These are phyloP conservation scores for Heliconius congener DNA, from an alignment of 1,140 invertebrate species.

Conservation along the genomic window DNA sequence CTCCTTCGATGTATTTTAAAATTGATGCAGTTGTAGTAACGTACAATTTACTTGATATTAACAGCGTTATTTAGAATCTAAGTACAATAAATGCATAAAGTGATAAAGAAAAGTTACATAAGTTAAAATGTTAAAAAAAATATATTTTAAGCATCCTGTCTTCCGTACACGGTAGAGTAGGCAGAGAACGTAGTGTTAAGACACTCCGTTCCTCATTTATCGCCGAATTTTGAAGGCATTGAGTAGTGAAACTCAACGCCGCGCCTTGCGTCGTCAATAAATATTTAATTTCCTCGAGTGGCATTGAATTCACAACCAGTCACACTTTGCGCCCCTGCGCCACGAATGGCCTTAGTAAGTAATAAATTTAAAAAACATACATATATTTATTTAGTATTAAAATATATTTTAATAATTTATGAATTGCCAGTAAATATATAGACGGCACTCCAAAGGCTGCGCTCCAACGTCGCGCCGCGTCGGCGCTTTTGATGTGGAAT, in stretches of 20 bases:
- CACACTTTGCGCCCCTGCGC: no score
- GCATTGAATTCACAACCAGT: no score
- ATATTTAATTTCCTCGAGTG: no score
- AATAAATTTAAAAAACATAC: background rate
- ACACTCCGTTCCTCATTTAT: no score
- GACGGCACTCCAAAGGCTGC: constrained; percentile 38
- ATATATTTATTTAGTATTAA: background rate
- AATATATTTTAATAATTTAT: background rate
- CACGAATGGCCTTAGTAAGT: background rate
- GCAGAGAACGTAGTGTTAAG: no score
- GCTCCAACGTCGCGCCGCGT: constrained; percentile 46
- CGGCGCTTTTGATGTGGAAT: constrained; percentile 62
- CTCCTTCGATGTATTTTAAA: constrained; percentile 1
- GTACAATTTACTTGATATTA: background rate
- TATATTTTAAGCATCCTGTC: no score
- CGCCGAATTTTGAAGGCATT: no score
- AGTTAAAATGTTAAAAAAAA: no score
- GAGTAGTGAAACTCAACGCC: no score
- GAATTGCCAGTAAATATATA: background rate
- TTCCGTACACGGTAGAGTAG: no score
- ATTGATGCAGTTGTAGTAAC: background rate
- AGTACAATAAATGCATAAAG: background rate
- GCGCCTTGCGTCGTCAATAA: no score
- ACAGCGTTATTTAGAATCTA: constrained; percentile 3
- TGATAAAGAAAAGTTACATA: no score